Evolutionary conservation across 1,140 invertebrate genomes (phyloP), one percentile per base, ranked within the genome.

Genomic region (Melanaphis sacchari): DNA sequence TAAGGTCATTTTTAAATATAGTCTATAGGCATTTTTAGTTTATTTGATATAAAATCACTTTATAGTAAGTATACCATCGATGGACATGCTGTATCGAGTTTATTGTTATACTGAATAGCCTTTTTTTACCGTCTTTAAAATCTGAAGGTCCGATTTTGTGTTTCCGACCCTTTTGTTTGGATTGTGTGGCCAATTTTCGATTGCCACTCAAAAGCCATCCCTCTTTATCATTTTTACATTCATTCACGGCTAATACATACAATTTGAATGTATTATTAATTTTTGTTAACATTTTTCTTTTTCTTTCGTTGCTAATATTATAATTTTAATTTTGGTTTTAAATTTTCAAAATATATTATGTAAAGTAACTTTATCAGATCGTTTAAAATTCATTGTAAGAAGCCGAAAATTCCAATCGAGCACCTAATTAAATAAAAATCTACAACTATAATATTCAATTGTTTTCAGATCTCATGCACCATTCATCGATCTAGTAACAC

Each of bases 111-210:
- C 59, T 76, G 59, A 82, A 36, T 82, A 38, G 76, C 76, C 36
- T 38, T 36, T 82, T 81, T 82, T 82, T 82, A 31, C 11, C 41
- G 24, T 31, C 36, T 21, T 36, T 54, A 1, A 59, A 90, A 90
- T 90, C 54, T 41, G 24, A 59, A 90, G 15, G 54, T 90, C 38
- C 40, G 52, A 66, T 90, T 90, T 90, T 66, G 52, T 41, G 52
- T 90, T 90, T 90, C 89, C 88, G 52, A 59, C 52, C 38, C 52
- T 90, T 59, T 11, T 54, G 5, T 76, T 76, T 76, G 59, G 22
- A 38, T 38, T 31, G 88, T 18, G 24, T 11, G 26, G 88, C 52
- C 88, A 90, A 59, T 90, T 90, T 90, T 66, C 89, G 26, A 66
- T 66, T 66, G 6, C 40, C 89, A 40, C 89, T 59, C 36, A 52